Conservation (phyloP, 1,140 invertebrate species). For the Drosophila virilis region DNA sequence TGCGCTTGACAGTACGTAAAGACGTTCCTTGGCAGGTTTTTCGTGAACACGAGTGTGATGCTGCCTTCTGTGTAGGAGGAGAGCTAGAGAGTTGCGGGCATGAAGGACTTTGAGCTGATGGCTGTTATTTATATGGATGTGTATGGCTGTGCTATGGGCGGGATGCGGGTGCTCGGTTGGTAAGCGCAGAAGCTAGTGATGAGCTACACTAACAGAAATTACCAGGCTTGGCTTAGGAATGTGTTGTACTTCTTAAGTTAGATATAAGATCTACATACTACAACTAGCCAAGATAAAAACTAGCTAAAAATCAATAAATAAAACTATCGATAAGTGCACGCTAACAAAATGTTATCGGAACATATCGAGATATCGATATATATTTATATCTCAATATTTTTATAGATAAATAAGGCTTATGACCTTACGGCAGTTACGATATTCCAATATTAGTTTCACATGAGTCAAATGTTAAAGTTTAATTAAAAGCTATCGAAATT, state of each 20-base stretch:
- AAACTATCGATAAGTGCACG: no score
- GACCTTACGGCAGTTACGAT: no score
- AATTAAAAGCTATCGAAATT: neutral
- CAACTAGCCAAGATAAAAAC: no score
- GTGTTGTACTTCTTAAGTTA: neutral
- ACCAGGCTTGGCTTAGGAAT: neutral
- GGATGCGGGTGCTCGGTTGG: conserved; percentile 3
- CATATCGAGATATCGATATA: no score
- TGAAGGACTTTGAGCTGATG: conserved; percentile 59
- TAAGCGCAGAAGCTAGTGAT: conserved; percentile 39
- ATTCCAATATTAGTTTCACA: no score
- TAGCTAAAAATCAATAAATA: no score
- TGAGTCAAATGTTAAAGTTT: no score
- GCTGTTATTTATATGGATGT: conserved; percentile 64
- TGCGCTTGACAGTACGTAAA: conserved; percentile 64
- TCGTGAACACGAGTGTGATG: conserved; percentile 18
- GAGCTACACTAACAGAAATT: conserved; percentile 52
- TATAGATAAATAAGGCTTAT: no score
- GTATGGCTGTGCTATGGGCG: conserved; percentile 13
- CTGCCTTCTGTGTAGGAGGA: conserved; percentile 8
- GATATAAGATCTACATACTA: no score
- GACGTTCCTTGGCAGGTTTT: conserved; percentile 64
- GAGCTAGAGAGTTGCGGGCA: neutral
- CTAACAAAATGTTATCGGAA: no score
- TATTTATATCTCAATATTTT: no score